These are phyloP conservation scores for Congeria kusceri DNA, from an alignment of 2,888 invertebrate species.

Conservation along the genomic window DNA sequence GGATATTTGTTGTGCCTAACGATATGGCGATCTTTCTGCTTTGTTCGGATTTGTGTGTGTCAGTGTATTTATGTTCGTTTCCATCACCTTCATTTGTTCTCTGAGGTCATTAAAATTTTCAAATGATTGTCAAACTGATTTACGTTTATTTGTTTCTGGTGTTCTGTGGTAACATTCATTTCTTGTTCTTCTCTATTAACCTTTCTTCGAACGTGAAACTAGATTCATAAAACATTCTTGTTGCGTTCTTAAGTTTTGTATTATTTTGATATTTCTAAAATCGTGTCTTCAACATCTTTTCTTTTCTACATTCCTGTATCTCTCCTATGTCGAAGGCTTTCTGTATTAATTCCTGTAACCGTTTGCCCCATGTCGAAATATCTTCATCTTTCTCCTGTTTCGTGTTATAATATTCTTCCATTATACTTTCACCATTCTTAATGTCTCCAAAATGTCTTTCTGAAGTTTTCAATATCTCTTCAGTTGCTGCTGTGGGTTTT, in stretches of 20 bases:
- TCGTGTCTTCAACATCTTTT: not conserved
- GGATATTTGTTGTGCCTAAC: no score
- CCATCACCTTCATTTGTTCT: not conserved
- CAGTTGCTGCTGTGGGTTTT: no score
- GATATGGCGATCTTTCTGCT: no score
- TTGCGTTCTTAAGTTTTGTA: slow-evolving; percentile 8
- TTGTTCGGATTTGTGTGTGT: no score
- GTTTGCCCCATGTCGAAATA: slow-evolving; percentile 12
- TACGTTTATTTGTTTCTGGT: not conserved
- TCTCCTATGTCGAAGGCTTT: not conserved
- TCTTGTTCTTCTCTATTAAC: slow-evolving; percentile 20
- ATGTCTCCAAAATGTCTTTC: not conserved
- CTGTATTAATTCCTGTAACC: slow-evolving; percentile 3
- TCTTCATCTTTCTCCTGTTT: no score
- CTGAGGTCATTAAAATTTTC: not conserved
- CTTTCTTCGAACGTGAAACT: not conserved
- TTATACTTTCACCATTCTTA: no score
- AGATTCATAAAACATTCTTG: slow-evolving; percentile 6
- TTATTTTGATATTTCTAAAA: not conserved
- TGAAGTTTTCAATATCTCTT: no score
- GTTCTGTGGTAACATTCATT: not conserved
- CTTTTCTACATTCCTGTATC: not conserved
- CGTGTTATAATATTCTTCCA: no score
- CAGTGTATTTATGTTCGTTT: not conserved
- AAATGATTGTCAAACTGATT: not conserved